A percentile compares a stretch with the other conserved stretches of the same genome.
phyloP scores from a whole-genome alignment of 1,140 invertebrate genomes.

The Scaptomyza montana region DNA sequence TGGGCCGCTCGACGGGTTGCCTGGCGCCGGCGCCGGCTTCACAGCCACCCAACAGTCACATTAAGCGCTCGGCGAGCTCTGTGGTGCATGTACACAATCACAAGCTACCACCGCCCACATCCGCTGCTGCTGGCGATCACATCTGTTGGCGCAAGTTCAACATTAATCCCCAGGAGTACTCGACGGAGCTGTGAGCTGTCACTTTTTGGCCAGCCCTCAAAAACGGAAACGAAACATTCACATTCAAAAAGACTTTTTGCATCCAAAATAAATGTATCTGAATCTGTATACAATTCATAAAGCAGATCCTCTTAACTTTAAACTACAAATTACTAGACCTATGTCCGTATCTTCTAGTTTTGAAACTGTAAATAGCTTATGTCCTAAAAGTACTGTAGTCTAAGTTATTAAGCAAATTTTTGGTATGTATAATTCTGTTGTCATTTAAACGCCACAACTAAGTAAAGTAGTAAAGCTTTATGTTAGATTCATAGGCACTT shows the following conservation, averaged over 20 bases:
- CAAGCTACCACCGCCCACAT: constrained; percentile 67
- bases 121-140: constrained; percentile 67
- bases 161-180: constrained; percentile 81
- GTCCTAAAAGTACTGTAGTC: constrained; percentile 40
- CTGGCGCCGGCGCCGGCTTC: constrained; percentile 45
- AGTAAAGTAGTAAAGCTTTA: constrained; percentile 27
- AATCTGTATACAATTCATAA: constrained; percentile 52
- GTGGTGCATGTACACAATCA: constrained; percentile 70
- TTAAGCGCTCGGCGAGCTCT: constrained; percentile 72
- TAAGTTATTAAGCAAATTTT: constrained; percentile 51
- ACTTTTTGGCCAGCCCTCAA: background rate
- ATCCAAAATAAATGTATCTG: constrained; percentile 80
- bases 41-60: constrained; percentile 47
- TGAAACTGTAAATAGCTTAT: constrained; percentile 59
- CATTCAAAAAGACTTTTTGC: constrained; percentile 80
- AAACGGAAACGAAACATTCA: constrained; percentile 66
- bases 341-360: constrained; percentile 74
- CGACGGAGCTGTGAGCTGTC: constrained; percentile 77
- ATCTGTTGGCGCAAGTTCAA: constrained; percentile 83
- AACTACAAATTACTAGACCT: constrained; percentile 62
- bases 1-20: constrained; percentile 70
- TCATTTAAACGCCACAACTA: constrained; percentile 52
- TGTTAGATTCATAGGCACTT: constrained; percentile 1
- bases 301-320: constrained; percentile 54
- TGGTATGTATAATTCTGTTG: constrained; percentile 61